A percentile compares a stretch with the other conserved stretches of the same genome.
Evolutionary conservation across 2,888 invertebrate species (phyloP).

Genomic region (Camptogramma bilineatum): DNA sequence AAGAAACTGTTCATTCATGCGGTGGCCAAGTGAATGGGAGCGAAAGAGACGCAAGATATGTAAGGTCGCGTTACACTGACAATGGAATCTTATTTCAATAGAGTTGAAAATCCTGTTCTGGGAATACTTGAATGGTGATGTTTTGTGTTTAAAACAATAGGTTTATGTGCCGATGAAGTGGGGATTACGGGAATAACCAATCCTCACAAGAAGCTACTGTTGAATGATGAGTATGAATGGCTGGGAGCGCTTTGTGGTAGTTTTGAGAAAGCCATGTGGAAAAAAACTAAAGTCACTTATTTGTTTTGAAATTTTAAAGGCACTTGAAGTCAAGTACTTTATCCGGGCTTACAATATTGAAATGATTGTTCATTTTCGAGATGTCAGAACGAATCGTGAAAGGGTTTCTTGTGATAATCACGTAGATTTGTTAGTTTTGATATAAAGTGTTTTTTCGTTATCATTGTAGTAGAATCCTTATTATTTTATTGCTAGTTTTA

Average conservation of each 20-base stretch:
- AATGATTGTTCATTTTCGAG: conserved; percentile 14
- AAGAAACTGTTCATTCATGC: conserved; percentile 84
- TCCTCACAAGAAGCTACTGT: conserved; percentile 50
- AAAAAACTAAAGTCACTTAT: conserved; percentile 29
- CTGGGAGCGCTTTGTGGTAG: conserved; percentile 38
- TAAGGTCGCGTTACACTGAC: conserved; percentile 79
- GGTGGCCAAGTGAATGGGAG: conserved; percentile 81
- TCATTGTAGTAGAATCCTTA: background rate
- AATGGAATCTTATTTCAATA: conserved; percentile 70
- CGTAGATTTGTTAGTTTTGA: background rate
- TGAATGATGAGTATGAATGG: conserved; percentile 40
- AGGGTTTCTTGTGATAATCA: background rate
- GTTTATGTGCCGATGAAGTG: conserved; percentile 59
- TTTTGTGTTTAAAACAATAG: conserved; percentile 76
- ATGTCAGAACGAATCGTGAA: conserved; percentile 1
- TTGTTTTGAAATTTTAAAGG: conserved; percentile 6
- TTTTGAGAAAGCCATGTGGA: conserved; percentile 32
- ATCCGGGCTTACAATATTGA: conserved; percentile 20
- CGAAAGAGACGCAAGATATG: conserved; percentile 69
- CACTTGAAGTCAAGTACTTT: conserved; percentile 34
- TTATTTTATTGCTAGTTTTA: background rate
- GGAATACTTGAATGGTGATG: conserved; percentile 70
- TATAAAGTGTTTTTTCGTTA: background rate
- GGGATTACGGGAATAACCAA: conserved; percentile 53
- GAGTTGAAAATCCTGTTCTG: conserved; percentile 74